Evolutionary conservation across 2,888 invertebrate genomes (phyloP), one percentile per base, ranked within the genome.

Genomic region (Hydroisotoma schaefferi): DNA sequence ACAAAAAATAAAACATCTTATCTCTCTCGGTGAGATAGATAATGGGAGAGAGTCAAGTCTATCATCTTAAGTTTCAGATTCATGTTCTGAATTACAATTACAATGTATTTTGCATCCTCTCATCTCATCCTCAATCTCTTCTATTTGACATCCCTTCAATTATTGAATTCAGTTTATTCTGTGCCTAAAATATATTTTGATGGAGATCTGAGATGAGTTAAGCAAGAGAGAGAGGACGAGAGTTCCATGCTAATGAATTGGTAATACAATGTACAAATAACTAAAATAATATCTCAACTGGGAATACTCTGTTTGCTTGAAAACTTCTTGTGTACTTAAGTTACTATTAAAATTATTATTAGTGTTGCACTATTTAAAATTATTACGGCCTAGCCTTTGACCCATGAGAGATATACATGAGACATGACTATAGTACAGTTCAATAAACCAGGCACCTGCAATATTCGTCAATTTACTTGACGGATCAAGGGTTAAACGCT

Each of bases 11-110:
- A n/a, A n/a, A n/a, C n/a, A n/a, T n/a, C n/a, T n/a, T n/a, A n/a
- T n/a, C n/a, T n/a, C n/a, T n/a, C n/a, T n/a, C n/a, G n/a, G n/a
- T n/a, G n/a, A n/a, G n/a, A n/a, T n/a, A n/a, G n/a, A n/a, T n/a
- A n/a, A n/a, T n/a, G n/a, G n/a, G n/a, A n/a, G n/a, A n/a, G n/a
- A n/a, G n/a, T n/a, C n/a, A n/a, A n/a, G n/a, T n/a, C n/a, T n/a
- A n/a, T n/a, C n/a, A n/a, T n/a, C n/a, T n/a, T n/a, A n/a, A 27
- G 49, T 49, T 49, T 27, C 28, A 55, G 33, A 33, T 62, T 56
- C 63, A 59, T 63, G 63, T 63, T 63, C 63, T 63, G 63, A 63
- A 63, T 63, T 59, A 53, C 43, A 56, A 63, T 56, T n/a, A n/a
- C n/a, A n/a, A n/a, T n/a, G n/a, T n/a, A n/a, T n/a, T 56, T 58